Conservation (phyloP, 2,888 invertebrate species). For the Drosophila stalkeri region DNA sequence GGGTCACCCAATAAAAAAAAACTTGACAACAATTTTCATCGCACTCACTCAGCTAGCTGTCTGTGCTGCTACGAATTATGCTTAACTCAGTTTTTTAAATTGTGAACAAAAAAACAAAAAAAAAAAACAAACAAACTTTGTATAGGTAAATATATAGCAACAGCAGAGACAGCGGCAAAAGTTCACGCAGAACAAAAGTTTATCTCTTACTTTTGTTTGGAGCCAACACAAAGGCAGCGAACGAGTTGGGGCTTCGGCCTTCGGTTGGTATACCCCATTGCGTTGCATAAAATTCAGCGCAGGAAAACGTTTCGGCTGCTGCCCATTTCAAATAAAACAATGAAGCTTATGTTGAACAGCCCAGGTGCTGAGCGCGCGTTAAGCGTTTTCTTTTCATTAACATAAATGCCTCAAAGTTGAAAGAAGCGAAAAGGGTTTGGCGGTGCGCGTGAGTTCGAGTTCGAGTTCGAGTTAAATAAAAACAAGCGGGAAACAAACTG, state of each 20-base stretch:
- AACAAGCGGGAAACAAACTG: constrained; percentile 18
- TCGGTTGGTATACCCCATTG: constrained; percentile 1
- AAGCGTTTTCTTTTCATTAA: constrained; percentile 75
- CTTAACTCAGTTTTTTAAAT: constrained; percentile 64
- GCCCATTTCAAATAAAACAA: constrained; percentile 59
- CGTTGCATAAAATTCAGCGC: constrained; percentile 58
- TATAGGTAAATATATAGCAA: constrained; percentile 37
- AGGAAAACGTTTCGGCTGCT: constrained; percentile 46
- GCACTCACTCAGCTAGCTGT: constrained; percentile 1
- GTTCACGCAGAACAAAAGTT: constrained; percentile 79
- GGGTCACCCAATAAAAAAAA: neutral
- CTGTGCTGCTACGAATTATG: constrained; percentile 50
- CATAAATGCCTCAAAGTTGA: constrained; percentile 65
- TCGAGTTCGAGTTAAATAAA: constrained; percentile 9
- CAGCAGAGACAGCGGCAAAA: constrained; percentile 45
- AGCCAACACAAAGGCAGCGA: constrained; percentile 50
- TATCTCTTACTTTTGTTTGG: constrained; percentile 78
- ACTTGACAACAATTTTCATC: neutral
- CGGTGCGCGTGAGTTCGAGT: too few relatives aligned
- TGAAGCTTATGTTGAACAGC: constrained; percentile 32
- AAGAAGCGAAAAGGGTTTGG: neutral
- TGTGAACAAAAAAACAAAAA: constrained; percentile 39
- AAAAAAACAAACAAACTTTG: constrained; percentile 28
- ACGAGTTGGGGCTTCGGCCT: neutral
- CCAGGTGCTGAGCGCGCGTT: constrained; percentile 43